Conservation (phyloP, 2,888 invertebrate species). For the Ernsta delagoae region DNA sequence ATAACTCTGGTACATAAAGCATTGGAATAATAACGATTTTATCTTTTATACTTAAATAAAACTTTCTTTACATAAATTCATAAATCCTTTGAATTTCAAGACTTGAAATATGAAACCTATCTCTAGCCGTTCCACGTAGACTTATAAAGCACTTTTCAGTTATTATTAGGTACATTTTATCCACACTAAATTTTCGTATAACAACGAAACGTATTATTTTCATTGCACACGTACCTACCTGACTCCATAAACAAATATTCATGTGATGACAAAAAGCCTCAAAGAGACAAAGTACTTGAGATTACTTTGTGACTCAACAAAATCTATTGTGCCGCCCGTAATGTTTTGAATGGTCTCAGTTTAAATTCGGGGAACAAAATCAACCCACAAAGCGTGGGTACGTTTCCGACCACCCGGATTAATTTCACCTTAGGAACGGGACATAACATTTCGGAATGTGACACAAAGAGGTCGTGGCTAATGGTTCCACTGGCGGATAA, state of each 20-base stretch:
- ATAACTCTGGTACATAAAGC: too few relatives aligned
- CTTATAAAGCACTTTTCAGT: too few relatives aligned
- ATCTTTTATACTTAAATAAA: too few relatives aligned
- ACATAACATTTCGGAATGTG: slow-evolving; percentile 56
- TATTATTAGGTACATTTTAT: too few relatives aligned
- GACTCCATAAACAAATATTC: not conserved
- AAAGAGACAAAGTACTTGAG: slow-evolving; percentile 6
- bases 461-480: too few relatives aligned
- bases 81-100: too few relatives aligned
- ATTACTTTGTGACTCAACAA: slow-evolving; percentile 13
- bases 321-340: slow-evolving; percentile 16
- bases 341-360: slow-evolving; percentile 18
- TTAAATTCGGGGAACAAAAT: slow-evolving; percentile 37
- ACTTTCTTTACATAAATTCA: too few relatives aligned
- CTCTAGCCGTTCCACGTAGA: too few relatives aligned
- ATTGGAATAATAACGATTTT: too few relatives aligned
- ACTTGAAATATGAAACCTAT: too few relatives aligned
- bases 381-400: slow-evolving; percentile 42
- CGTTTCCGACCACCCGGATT: slow-evolving; percentile 52
- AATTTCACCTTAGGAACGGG: slow-evolving; percentile 55
- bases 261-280: not conserved
- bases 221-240: not conserved
- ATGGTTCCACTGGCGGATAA: too few relatives aligned
- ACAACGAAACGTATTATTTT: not conserved
- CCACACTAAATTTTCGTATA: not conserved